These are phyloP conservation scores for Drosophila athabasca DNA, from an alignment of 1,140 invertebrate genomes.

Conservation along the genomic window DNA sequence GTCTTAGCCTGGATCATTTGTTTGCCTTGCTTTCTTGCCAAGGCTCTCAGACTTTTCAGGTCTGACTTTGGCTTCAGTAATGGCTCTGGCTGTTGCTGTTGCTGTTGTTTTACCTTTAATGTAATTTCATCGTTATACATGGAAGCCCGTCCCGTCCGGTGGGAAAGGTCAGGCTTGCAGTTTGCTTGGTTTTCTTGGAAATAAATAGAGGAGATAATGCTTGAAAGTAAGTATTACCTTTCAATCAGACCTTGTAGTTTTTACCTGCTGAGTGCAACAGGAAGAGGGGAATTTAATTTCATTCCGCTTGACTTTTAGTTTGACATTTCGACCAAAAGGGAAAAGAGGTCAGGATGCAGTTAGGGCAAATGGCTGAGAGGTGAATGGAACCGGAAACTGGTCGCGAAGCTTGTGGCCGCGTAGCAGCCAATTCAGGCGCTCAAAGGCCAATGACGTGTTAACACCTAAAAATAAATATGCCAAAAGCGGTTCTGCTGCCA, in stretches of 20 bases:
- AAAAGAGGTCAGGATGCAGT: conserved; percentile 9
- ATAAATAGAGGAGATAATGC: not conserved
- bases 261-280: not conserved
- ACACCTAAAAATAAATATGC: conserved; percentile 47
- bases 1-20: conserved; percentile 42
- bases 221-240: not conserved
- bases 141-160: conserved; percentile 21
- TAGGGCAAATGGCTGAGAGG: conserved; percentile 15
- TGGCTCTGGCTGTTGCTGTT: no score
- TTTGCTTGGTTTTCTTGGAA: not conserved
- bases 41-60: conserved; percentile 38
- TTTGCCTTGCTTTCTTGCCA: conserved; percentile 46
- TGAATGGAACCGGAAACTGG: conserved; percentile 5
- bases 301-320: conserved; percentile 40
- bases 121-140: conserved; percentile 50
- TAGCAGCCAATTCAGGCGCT: conserved; percentile 44
- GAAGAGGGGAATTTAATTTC: conserved; percentile 54
- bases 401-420: conserved; percentile 35
- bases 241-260: not conserved
- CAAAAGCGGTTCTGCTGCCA: conserved; percentile 40
- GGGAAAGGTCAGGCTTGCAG: conserved; percentile 16
- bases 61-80: conserved; percentile 3
- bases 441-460: conserved; percentile 65
- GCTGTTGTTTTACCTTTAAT: conserved; percentile 37
- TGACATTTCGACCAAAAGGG: conserved; percentile 23